Evolutionary conservation across 2,113 vertebrate species (phyloP).

Genomic region (Phylloscopus trochiloides): DNA sequence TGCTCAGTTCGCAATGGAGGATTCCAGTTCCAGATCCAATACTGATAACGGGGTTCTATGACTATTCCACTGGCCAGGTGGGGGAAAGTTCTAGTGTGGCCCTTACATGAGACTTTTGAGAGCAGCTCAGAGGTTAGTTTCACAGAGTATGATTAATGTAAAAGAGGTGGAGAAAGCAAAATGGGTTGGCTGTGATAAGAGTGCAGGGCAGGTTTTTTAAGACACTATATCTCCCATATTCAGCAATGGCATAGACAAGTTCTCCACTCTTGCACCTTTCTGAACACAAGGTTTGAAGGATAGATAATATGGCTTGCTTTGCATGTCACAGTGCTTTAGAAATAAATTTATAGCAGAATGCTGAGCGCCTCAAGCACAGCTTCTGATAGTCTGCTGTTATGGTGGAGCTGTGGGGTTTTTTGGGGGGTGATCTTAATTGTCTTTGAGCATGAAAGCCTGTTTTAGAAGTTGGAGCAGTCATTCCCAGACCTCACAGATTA

Average conservation of each 20-base stretch:
- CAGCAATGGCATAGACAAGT: neutral
- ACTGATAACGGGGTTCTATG: neutral
- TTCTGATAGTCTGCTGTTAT: neutral
- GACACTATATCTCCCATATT: neutral
- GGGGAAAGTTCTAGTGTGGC: neutral
- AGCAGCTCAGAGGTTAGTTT: neutral
- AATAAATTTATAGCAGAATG: neutral
- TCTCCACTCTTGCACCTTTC: neutral
- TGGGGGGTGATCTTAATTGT: neutral
- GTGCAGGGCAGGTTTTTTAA: neutral
- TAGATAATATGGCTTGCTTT: neutral
- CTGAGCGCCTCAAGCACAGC: neutral
- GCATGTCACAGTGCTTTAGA: neutral
- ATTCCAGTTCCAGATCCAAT: neutral
- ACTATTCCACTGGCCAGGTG: neutral
- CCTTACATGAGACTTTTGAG: neutral
- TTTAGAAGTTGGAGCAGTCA: neutral
- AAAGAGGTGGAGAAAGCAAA: neutral
- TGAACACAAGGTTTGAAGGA: neutral
- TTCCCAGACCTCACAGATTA: neutral
- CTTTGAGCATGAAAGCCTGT: neutral
- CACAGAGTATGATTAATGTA: neutral
- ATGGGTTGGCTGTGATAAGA: neutral
- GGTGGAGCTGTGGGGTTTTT: fast-evolving
- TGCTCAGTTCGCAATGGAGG: neutral